These are phyloP conservation scores for Halocaridina rubra DNA, from an alignment of 2,888 invertebrate genomes.

Conservation along the genomic window DNA sequence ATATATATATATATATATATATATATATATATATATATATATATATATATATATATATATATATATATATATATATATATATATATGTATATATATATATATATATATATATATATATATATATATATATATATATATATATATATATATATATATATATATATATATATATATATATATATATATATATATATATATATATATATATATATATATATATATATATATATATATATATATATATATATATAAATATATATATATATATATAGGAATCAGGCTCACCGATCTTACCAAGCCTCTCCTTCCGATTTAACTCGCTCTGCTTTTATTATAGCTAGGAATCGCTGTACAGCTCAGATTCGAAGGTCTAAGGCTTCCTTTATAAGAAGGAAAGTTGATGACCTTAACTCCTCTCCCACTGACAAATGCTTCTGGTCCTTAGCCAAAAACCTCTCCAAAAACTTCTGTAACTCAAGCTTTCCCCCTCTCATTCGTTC, in stretches of 20 bases:
- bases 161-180: neutral
- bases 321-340: too few relatives aligned
- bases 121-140: neutral
- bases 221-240: neutral
- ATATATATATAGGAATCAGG: neutral
- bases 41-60: neutral
- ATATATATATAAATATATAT: neutral
- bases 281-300: too few relatives aligned
- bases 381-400: too few relatives aligned
- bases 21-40: neutral
- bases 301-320: too few relatives aligned
- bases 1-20: neutral
- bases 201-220: neutral
- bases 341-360: too few relatives aligned
- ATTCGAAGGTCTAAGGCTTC: too few relatives aligned
- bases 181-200: too few relatives aligned
- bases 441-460: too few relatives aligned
- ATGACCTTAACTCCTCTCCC: too few relatives aligned
- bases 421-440: too few relatives aligned
- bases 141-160: neutral
- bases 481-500: too few relatives aligned
- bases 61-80: neutral
- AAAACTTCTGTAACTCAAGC: too few relatives aligned
- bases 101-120: slow-evolving; percentile 1
- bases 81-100: neutral